Evolutionary conservation across 2,888 invertebrate genomes (phyloP).

Genomic region (Digitonthophagus gazella): DNA sequence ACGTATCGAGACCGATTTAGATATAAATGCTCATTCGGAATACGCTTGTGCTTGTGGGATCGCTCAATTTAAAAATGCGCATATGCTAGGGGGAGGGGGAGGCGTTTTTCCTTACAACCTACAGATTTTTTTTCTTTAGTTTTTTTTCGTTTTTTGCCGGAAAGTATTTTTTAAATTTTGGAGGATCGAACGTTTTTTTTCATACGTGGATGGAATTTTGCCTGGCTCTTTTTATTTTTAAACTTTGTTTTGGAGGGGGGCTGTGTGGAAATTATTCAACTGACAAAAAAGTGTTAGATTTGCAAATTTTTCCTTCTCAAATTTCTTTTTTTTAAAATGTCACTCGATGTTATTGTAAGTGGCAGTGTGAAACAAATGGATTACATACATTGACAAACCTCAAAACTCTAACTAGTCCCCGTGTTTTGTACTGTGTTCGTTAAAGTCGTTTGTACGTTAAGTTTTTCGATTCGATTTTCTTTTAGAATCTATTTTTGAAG

Average conservation of each 20-base stretch:
- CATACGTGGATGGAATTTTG: slow-evolving; percentile 33
- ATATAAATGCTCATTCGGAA: neutral
- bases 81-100: slow-evolving; percentile 4
- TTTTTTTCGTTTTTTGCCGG: neutral
- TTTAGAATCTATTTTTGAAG: slow-evolving; percentile 27
- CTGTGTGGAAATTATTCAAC: slow-evolving; percentile 26
- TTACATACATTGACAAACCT: slow-evolving; percentile 29
- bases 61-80: slow-evolving; percentile 9
- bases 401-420: slow-evolving; percentile 35
- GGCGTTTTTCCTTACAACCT: slow-evolving; percentile 2
- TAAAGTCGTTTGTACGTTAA: slow-evolving; percentile 22
- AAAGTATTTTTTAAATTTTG: slow-evolving; percentile 29
- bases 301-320: slow-evolving; percentile 30
- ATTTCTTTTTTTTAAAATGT: slow-evolving; percentile 26
- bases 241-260: slow-evolving; percentile 34
- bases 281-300: slow-evolving; percentile 42
- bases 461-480: slow-evolving; percentile 14
- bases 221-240: slow-evolving; percentile 15
- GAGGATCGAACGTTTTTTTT: slow-evolving; percentile 31
- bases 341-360: slow-evolving; percentile 37
- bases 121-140: neutral
- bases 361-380: slow-evolving; percentile 51
- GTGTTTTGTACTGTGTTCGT: slow-evolving; percentile 15
- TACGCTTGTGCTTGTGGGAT: slow-evolving; percentile 2
- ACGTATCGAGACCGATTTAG: neutral